phyloP scores from a whole-genome alignment of 1,140 invertebrate species.

The Cepaea nemoralis region DNA sequence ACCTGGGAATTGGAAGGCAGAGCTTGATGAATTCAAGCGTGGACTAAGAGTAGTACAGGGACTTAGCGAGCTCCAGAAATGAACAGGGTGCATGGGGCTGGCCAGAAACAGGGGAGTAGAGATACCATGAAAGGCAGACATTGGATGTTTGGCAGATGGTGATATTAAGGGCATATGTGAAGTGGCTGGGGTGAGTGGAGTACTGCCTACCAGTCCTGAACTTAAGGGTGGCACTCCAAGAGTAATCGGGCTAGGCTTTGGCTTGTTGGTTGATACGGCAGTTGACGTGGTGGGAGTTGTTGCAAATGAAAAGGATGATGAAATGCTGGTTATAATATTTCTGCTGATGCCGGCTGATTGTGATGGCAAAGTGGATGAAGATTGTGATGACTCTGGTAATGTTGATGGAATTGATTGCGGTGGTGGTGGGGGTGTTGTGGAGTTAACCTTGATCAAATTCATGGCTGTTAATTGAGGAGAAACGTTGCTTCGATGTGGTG shows the following conservation, averaged over 20 bases:
- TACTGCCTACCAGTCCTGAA: slow-evolving; percentile 23
- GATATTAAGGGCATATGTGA: slow-evolving; percentile 43
- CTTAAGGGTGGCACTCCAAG: slow-evolving; percentile 40
- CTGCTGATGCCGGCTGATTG: slow-evolving; percentile 10
- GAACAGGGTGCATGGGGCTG: slow-evolving; percentile 61
- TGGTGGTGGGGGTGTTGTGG: not conserved
- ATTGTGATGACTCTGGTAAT: not conserved
- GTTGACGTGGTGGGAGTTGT: not conserved
- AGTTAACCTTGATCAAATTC: slow-evolving; percentile 22
- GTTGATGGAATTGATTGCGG: not conserved
- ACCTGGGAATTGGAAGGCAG: slow-evolving; percentile 65
- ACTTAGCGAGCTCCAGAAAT: slow-evolving; percentile 67
- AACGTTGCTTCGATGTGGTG: slow-evolving; percentile 24
- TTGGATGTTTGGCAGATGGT: slow-evolving; percentile 47
- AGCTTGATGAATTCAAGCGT: slow-evolving; percentile 45
- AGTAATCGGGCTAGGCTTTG: slow-evolving; percentile 54
- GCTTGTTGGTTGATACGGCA: slow-evolving; percentile 43
- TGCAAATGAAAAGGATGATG: not conserved
- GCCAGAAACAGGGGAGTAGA: slow-evolving; percentile 58
- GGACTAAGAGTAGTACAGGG: slow-evolving; percentile 64
- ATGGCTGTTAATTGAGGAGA: slow-evolving; percentile 24
- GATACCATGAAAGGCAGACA: slow-evolving; percentile 41
- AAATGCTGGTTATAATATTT: not conserved
- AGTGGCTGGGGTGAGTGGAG: slow-evolving; percentile 37
- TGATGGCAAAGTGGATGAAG: not conserved